phyloP scores from a whole-genome alignment of 2,797 vertebrate genomes.

The Gouania willdenowi region DNA sequence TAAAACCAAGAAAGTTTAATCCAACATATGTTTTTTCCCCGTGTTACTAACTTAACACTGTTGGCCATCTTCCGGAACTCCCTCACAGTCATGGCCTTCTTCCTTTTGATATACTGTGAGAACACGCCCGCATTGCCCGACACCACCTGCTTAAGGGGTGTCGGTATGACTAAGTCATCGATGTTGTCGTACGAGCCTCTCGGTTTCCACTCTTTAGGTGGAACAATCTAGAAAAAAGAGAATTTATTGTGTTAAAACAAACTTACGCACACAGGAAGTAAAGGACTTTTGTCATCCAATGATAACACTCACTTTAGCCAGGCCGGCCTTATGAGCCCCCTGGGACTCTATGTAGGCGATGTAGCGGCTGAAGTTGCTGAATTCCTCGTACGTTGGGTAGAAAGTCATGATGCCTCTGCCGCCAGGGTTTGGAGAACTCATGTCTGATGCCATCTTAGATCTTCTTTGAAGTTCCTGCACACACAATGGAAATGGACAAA shows the following conservation, averaged over 20 bases:
- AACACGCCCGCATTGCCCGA: slow-evolving; percentile 95
- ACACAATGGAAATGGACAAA: neutral
- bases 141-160: slow-evolving; percentile 96
- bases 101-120: slow-evolving; percentile 97
- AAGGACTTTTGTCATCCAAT: too few relatives aligned
- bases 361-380: slow-evolving; percentile 88
- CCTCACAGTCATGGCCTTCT: slow-evolving; percentile 90
- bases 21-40: too few relatives aligned
- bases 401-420: slow-evolving; percentile 91
- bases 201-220: slow-evolving; percentile 93
- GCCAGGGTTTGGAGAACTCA: slow-evolving; percentile 71
- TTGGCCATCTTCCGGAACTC: slow-evolving; percentile 93
- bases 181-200: slow-evolving; percentile 87
- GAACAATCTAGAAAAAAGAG: slow-evolving; percentile 78
- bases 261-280: too few relatives aligned
- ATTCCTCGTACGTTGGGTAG: slow-evolving; percentile 87
- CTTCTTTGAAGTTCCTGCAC: slow-evolving; percentile 26
- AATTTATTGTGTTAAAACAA: too few relatives aligned
- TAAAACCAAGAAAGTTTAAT: neutral
- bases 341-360: slow-evolving; percentile 93
- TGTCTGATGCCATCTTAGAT: slow-evolving; percentile 82
- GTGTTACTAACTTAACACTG: slow-evolving; percentile 84
- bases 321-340: slow-evolving; percentile 89
- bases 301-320: slow-evolving; percentile 90
- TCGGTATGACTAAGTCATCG: slow-evolving; percentile 90